These are phyloP conservation scores for Eriosoma lanigerum DNA, from an alignment of 1,140 invertebrate species.

Conservation along the genomic window DNA sequence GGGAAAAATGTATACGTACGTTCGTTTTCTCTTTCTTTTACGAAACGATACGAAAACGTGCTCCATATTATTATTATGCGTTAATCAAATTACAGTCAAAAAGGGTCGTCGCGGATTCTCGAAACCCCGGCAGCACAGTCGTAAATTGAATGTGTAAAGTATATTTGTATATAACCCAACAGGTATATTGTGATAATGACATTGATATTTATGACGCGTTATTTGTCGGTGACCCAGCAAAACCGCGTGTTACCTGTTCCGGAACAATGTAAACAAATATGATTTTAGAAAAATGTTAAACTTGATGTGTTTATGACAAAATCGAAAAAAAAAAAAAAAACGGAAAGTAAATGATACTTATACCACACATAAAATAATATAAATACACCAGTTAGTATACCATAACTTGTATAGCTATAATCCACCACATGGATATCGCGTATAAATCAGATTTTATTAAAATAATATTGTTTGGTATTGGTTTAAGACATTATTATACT, in stretches of 20 bases:
- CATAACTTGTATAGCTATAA: too few species aligned
- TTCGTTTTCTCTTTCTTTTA: neutral
- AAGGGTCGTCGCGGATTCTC: constrained; percentile 14
- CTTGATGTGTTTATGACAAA: neutral
- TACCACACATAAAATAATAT: too few species aligned
- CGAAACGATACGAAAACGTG: neutral
- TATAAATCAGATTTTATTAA: too few species aligned
- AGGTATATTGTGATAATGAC: neutral
- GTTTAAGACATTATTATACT: too few species aligned
- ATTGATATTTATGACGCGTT: constrained; percentile 23
- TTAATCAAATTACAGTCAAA: constrained; percentile 24
- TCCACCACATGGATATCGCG: too few species aligned
- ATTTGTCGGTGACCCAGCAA: neutral
- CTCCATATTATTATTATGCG: neutral
- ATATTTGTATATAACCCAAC: too few species aligned
- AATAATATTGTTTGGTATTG: too few species aligned
- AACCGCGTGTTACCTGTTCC: neutral
- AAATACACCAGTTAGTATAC: too few species aligned
- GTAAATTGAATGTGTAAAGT: constrained; percentile 17
- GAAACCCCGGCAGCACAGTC: neutral
- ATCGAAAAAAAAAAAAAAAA: neutral
- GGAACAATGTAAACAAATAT: neutral
- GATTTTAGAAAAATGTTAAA: neutral
- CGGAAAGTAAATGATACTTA: neutral
- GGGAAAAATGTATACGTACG: neutral